These are phyloP conservation scores for Mirza zaza DNA, from an alignment of 2,113 vertebrate genomes.

Conservation along the genomic window DNA sequence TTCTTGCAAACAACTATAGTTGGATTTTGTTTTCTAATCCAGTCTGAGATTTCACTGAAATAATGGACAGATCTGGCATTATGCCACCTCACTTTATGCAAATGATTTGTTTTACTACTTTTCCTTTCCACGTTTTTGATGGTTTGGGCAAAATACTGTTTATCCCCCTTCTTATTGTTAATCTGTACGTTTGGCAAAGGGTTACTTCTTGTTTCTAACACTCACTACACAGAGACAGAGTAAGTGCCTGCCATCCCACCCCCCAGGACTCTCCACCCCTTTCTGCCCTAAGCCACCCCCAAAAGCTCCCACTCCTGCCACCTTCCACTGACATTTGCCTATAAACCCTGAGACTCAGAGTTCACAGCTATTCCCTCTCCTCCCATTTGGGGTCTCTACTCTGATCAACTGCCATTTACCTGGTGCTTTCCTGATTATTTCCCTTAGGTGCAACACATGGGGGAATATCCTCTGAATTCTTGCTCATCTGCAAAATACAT, in stretches of 20 bases:
- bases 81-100: not conserved
- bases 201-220: not conserved
- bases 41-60: not conserved
- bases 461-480: not conserved
- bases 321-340: not conserved
- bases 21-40: not conserved
- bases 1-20: not conserved
- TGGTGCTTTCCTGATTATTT: not conserved
- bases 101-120: not conserved
- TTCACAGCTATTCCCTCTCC: no score
- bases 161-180: not conserved
- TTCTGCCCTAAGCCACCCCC: not conserved
- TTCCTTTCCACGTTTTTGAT: not conserved
- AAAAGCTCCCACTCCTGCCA: not conserved
- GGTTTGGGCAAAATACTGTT: not conserved
- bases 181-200: not conserved
- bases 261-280: not conserved
- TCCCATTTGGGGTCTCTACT: not conserved
- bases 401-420: not conserved
- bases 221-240: not conserved
- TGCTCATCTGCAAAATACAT: not conserved
- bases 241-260: no score
- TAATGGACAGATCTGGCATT: rapidly evolving
- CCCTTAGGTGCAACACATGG: not conserved
- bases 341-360: not conserved